Evolutionary conservation across 2,888 invertebrate genomes (phyloP), one percentile per base, ranked within the genome.

Genomic region (Apamea epomidion): DNA sequence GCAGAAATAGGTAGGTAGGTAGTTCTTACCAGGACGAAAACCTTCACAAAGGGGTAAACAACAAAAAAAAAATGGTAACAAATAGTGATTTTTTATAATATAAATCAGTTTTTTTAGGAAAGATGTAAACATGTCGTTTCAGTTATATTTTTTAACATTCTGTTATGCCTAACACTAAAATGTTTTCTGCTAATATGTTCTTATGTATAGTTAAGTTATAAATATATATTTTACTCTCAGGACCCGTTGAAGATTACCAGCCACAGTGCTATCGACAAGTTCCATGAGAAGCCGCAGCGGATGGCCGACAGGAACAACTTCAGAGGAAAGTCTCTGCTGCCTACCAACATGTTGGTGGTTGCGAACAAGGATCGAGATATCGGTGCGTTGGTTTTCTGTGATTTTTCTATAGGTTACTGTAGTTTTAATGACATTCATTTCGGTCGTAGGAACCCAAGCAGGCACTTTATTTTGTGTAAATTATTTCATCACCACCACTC

Each of bases 271-370:
- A 94, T 94, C 10, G 95, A 96, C 77, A 94, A 94, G 85, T 95
- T 91, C 87, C 96, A 96, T 80, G 92, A 95, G n/a, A 91, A 93
- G 25, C 97, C 97, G 2, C 91, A 88, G 10, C 81, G 93, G 74
- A 94, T 93, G 85, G 95, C 90, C 3, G 97, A 97, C 79, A 93
- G 95, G 90, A 97, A 97, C 86, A 96, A 96, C 88, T 92, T 92
- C 83, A 93, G 91, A 51, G 91, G 91, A 74, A 90, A 92, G 37
- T 92, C 96, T 0, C 82, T 95, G 89, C 84, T 96, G 78, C 96
- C 96, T 0, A 87, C 92, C 25, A 74, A 91, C 42, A 95, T 96
- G 95, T 78, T 96, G 81, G 95, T 92, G 37, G 82, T 80, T 12
- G 86, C 83, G 0, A 87, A 87, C 16, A 90, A 86, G 12, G 88